Evolutionary conservation across 2,797 vertebrate species (phyloP), one percentile per base, ranked within the genome.

Genomic region (Paramormyrops hopkinsi): DNA sequence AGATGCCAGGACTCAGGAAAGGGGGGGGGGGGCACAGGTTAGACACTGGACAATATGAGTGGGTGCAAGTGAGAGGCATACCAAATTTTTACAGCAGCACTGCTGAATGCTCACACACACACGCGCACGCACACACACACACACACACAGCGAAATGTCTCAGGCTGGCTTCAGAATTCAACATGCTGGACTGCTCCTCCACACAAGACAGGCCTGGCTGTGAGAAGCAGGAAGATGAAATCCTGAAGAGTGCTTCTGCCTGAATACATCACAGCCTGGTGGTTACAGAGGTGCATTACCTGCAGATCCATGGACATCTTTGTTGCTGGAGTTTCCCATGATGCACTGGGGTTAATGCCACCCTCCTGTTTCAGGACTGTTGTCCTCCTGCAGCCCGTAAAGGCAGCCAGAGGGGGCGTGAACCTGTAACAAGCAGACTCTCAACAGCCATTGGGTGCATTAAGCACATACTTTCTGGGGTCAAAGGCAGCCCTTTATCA

Each of bases 311-410:
- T 95, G 95, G 87, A 91, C 83, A 76, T 97, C 96, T 91, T 96
- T 96, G 91, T 92, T 94, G 91, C 95, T 94, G 79, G 95, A 94
- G 94, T 96, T 96, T 44, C 96, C 96, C 96, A 97, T 97, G 7
- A 90, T 95, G 93, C 92, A 89, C 90, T 87, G 86, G 65, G 86
- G 88, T 53, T 91, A 59, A 82, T 62, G 62, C 76, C 56, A 25
- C 41, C 73, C 33, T 54, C 2, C 3, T 14, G 44, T 22, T 25
- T 46, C 56, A 29, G 33, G 22, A 69, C 12, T 44, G 50, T 83
- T 22, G 82, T 86, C 59, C 84, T 41, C 48, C 46, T 53, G 59
- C 25, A 37, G 76, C 46, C 17, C 4, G 89, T 1, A 11, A 54
- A 37, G 8, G 37, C 37, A 48, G 62, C 19, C 4, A 25, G 88